Evolutionary conservation across 2,888 invertebrate genomes (phyloP), one percentile per base, ranked within the genome.

Genomic region (Plagodis pulveraria): DNA sequence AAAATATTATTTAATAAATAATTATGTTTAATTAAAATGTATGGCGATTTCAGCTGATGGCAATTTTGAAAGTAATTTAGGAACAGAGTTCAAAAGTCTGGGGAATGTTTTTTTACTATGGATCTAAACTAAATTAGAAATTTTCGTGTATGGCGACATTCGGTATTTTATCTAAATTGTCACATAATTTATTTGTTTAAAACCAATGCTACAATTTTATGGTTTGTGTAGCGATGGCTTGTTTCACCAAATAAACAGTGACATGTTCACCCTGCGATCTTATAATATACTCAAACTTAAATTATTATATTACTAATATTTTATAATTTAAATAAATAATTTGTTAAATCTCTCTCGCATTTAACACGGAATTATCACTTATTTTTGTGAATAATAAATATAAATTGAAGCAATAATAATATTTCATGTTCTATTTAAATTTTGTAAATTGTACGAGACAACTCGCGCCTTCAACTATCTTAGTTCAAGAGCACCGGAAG

Each of bases 271-370:
- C 75, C 78, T 73, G 76, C 67, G 66, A 66, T 50, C 72, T 69
- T 70, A 70, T 64, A 61, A 58, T 62, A 66, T 22, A 22, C 22
- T 2, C 59, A 60, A 54, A 63, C 56, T 68, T 73, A 72, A 41
- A 58, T 70, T 72, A 61, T 57, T 45, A 66, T 72, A 76, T 63
- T 55, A 73, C 74, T 74, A 77, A 78, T 55, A 79, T 78, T 73
- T 67, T 62, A 71, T 71, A 72, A 72, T 64, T 62, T 75, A 74
- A 72, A 73, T 76, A 74, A 72, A 73, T 74, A 72, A 70, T 74
- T 62, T 62, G 54, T 64, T 66, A 36, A 74, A 75, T 78, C 76
- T 76, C 76, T 74, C 62, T 56, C 38, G 66, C 71, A 76, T 70
- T 76, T 77, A 74, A 51, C 74, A 58, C 43, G 70, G 74, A 75